A percentile compares a stretch with the other conserved stretches of the same genome.
phyloP scores from a whole-genome alignment of 1,140 invertebrate genomes.

The Zaprionus lachaisei region DNA sequence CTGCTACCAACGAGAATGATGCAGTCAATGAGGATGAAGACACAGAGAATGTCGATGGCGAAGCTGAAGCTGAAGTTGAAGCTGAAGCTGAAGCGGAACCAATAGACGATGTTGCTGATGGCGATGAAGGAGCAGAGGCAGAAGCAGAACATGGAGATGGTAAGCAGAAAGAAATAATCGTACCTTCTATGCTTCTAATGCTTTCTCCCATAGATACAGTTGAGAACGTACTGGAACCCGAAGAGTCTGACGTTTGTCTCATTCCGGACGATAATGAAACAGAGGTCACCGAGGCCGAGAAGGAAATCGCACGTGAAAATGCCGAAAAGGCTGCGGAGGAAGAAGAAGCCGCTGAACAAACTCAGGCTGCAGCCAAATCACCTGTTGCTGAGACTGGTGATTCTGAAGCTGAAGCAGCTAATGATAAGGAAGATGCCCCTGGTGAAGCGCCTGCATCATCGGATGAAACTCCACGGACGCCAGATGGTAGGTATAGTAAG shows the following conservation, averaged over 20 bases:
- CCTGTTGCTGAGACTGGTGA: conserved; percentile 1
- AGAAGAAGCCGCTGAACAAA: conserved; percentile 62
- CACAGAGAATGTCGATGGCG: conserved; percentile 37
- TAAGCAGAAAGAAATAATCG: conserved; percentile 16
- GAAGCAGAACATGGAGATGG: conserved; percentile 71
- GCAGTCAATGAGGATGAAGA: conserved; percentile 36
- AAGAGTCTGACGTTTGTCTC: conserved; percentile 81
- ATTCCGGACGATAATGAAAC: conserved; percentile 85
- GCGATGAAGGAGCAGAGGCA: conserved; percentile 8
- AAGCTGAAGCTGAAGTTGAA: conserved; percentile 36
- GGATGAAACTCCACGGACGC: conserved; percentile 26
- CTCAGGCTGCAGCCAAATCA: conserved; percentile 43
- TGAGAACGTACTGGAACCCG: conserved; percentile 78
- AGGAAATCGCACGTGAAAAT: conserved; percentile 86
- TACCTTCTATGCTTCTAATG: neutral
- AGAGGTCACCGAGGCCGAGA: conserved; percentile 87
- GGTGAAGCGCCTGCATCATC: conserved; percentile 8
- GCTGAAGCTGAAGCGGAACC: conserved; percentile 49
- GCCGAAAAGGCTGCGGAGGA: conserved; percentile 83
- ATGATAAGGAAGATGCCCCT: conserved; percentile 14
- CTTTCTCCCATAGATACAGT: conserved; percentile 58
- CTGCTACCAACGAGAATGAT: conserved; percentile 26
- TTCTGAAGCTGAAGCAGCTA: neutral
- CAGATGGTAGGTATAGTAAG: conserved; percentile 49
- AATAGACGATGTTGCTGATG: conserved; percentile 40